These are phyloP conservation scores for Setophaga petechia DNA, from an alignment of 2,113 vertebrate genomes.

Conservation along the genomic window DNA sequence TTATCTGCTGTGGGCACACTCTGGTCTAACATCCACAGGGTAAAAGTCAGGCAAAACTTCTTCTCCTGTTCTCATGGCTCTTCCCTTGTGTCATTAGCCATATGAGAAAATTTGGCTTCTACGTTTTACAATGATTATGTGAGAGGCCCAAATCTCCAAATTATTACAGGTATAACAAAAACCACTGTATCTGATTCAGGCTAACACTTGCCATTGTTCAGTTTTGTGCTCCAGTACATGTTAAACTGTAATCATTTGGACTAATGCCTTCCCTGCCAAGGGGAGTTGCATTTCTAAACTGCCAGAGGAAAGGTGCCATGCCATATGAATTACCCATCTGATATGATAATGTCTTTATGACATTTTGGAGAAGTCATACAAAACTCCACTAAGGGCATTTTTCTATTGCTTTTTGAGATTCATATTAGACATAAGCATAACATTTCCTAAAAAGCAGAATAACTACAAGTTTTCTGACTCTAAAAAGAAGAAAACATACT, in stretches of 20 bases:
- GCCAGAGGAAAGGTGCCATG: conserved; percentile 29
- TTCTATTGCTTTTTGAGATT: neutral
- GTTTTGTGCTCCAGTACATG: neutral
- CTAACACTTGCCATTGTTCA: neutral
- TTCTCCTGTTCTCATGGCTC: neutral
- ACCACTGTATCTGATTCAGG: neutral
- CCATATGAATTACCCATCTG: conserved; percentile 33
- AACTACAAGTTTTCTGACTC: neutral
- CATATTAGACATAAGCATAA: neutral
- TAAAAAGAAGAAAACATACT: neutral
- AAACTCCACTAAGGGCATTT: neutral
- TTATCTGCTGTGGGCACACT: neutral
- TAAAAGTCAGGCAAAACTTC: neutral
- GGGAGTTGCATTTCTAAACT: conserved; percentile 25
- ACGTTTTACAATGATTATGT: neutral
- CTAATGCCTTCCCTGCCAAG: neutral
- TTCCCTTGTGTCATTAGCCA: neutral
- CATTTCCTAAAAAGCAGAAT: conserved; percentile 7
- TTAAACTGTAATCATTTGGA: conserved; percentile 1
- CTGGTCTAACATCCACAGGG: neutral
- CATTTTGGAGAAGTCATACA: neutral
- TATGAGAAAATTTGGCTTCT: neutral
- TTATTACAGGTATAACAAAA: neutral
- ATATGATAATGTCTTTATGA: conserved; percentile 29
- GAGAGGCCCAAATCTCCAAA: neutral